Evolutionary conservation across 2,888 invertebrate genomes (phyloP), one percentile per base, ranked within the genome.

Genomic region (Drosophila longiperda): DNA sequence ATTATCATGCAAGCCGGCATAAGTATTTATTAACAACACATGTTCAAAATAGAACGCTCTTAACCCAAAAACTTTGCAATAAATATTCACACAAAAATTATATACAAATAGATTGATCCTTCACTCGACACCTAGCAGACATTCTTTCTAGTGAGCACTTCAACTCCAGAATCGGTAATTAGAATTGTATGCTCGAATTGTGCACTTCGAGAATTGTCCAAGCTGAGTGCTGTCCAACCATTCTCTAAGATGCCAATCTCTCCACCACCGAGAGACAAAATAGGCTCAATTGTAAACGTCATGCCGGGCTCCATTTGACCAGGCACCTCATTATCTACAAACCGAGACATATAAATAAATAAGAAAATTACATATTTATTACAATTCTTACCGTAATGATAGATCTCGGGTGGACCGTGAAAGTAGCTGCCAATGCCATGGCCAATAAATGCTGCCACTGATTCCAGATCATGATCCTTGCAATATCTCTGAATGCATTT

Each of bases 221-320:
- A 92, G 0, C 97, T 98, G 0, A 97, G 94, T 0, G 97, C 97
- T 0, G 99, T 99, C 99, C 99, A 99, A 0, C 96, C 96, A 92
- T 99, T 99, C 60, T 96, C 95, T 20, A 97, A 94, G 70, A 97
- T 94, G 32, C 95, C 94, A 2, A 97, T 94, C 64, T 95, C 94
- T 49, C 94, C 94, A 1, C 93, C 93, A 1, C 98, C 98, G 81
- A 97, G 96, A 2, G 96, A 95, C 20, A 99, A 90, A 11, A 97
- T 96, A 12, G 99, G 99, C 91, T 99, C 99, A 86, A 99, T 97
- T 0, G 99, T 99, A 90, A 99, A 99, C 0, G 97, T 97, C 97
- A 98, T 98, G n/a, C 98, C 98, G 4, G 96, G 93, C 81, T 94
- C 91, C 98, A 98, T 98, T 57, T 92, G 89, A 0, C 96, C 97